A percentile compares a stretch with the other conserved stretches of the same genome.
Evolutionary conservation across 2,888 invertebrate species (phyloP).

Genomic region (Melinaea marsaeus): DNA sequence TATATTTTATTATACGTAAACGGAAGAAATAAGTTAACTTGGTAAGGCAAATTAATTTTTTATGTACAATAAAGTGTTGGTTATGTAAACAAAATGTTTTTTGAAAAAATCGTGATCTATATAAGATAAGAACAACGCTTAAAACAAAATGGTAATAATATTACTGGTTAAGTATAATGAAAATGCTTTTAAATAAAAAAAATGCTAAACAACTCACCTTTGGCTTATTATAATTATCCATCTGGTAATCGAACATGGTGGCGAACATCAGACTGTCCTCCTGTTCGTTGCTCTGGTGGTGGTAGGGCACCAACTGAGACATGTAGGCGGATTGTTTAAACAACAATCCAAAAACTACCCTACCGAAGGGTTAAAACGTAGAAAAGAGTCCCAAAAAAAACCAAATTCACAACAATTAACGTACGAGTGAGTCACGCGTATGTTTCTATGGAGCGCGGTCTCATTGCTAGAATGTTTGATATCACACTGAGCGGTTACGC

Average conservation of each 20-base stretch:
- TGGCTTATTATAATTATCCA: constrained; percentile 68
- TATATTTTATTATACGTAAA: too few relatives aligned
- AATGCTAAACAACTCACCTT: constrained; percentile 52
- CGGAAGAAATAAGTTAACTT: too few relatives aligned
- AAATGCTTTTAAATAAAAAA: too few relatives aligned
- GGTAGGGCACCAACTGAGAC: constrained; percentile 81
- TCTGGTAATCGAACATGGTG: constrained; percentile 75
- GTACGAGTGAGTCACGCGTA: constrained; percentile 68
- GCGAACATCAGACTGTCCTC: constrained; percentile 77
- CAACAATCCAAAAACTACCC: constrained; percentile 53
- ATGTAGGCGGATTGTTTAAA: constrained; percentile 68
- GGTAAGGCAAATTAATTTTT: too few relatives aligned
- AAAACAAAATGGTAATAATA: too few relatives aligned
- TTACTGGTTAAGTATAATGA: too few relatives aligned
- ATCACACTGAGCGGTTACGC: constrained; percentile 74
- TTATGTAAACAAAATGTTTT: too few relatives aligned
- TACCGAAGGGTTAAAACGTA: constrained; percentile 44
- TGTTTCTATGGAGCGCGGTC: constrained; percentile 58
- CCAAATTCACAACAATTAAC: constrained; percentile 60
- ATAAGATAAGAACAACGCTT: too few relatives aligned
- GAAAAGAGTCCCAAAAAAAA: constrained; percentile 50
- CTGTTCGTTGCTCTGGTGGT: constrained; percentile 68
- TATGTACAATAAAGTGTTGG: too few relatives aligned
- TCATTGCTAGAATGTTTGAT: constrained; percentile 70
- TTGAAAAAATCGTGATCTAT: too few relatives aligned